phyloP scores from a whole-genome alignment of 2,113 vertebrate species.

The Sphyrna mokarran region DNA sequence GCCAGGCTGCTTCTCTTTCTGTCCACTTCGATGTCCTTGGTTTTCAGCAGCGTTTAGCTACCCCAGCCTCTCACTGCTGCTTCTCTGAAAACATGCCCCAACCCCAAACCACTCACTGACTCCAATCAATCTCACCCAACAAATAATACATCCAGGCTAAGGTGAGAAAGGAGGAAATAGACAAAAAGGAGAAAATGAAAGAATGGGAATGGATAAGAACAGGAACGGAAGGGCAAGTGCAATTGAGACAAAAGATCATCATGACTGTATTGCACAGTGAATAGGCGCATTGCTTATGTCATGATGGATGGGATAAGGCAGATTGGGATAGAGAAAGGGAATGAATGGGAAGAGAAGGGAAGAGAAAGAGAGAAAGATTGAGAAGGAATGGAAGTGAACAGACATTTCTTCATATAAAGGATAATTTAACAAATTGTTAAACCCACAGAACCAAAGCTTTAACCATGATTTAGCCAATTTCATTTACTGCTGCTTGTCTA shows the following conservation, averaged over 20 bases:
- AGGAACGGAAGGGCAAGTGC: background rate
- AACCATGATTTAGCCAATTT: background rate
- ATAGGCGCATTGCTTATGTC: background rate
- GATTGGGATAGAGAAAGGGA: background rate
- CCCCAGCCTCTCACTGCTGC: background rate
- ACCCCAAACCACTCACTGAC: background rate
- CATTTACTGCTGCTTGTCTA: background rate
- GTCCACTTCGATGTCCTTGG: background rate
- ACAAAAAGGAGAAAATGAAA: background rate
- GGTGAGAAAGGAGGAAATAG: background rate
- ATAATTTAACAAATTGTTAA: background rate
- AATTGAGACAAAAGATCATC: no score
- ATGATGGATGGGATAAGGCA: background rate
- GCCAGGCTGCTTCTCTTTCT: background rate
- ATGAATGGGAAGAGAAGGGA: background rate
- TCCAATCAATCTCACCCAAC: background rate
- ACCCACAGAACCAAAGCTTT: background rate
- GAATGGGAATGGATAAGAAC: no score
- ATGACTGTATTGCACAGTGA: no score
- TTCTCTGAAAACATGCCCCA: background rate
- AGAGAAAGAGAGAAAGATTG: background rate
- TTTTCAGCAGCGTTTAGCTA: background rate
- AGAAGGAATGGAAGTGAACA: background rate
- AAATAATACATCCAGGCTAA: background rate
- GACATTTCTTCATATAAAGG: background rate